Evolutionary conservation across 2,113 vertebrate species (phyloP), one percentile per base, ranked within the genome.

Genomic region (Neogobius melanostomus): DNA sequence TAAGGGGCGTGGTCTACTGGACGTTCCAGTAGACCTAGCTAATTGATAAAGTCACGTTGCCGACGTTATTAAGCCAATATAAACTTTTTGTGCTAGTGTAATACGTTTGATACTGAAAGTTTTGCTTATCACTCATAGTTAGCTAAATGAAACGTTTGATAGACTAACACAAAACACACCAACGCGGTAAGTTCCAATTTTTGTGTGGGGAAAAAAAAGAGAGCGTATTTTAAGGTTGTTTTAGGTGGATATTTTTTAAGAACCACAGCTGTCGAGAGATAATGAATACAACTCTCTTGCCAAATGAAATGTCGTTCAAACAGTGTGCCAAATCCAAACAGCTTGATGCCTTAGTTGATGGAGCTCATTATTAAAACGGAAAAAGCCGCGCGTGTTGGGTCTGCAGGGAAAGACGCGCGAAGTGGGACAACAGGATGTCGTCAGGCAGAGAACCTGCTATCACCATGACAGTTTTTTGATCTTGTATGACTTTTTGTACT

Each of bases 291-390:
- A 45, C 44, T 51, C 45, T 21, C 17, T 59, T 42, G 57, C 67
- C 67, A 74, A 74, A 72, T 47, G 15, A 78, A 61, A 69, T 21
- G 7, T 6, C 53, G 28, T 36, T 50, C 15, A n/a, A 12, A 52
- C 43, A 12, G 44, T 28, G 28, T 63, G 50, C 52, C 60, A 68
- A 70, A 57, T 72, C 9, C 6, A 66, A 74, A 73, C 48, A 64
- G 52, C 52, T 64, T 56, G 60, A 63, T 73, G 44, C 52, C 43
- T 61, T 81, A 64, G 48, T 66, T 69, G 21, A 36, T 60, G 63
- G 42, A 46, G 47, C 51, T 59, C 36, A 14, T 68, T 57, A 68
- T 68, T 61, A 45, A 63, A 63, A 62, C 5, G 1, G 62, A 54
- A 10, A 36, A 21, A 68, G 60, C 3, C n/a, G 47, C 16, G 11